phyloP scores from a whole-genome alignment of 2,797 vertebrate genomes.

The Erithacus rubecula region DNA sequence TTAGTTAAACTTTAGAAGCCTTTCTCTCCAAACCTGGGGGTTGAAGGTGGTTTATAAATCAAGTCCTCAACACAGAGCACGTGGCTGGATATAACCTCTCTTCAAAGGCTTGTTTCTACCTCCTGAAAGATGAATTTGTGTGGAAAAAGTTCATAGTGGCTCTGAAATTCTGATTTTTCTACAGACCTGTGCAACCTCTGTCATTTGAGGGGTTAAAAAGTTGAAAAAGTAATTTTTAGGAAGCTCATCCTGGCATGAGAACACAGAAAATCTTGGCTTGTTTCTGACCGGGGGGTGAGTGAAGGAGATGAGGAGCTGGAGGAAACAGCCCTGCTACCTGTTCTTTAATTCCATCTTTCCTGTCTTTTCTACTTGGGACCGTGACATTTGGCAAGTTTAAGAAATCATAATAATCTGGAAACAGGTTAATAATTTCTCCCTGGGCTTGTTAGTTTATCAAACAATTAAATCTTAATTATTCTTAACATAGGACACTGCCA shows the following conservation, averaged over 20 bases:
- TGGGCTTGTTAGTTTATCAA: not conserved
- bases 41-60: not conserved
- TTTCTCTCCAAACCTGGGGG: not conserved
- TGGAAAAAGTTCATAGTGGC: fast-evolving
- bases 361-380: not conserved
- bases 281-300: fast-evolving
- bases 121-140: not conserved
- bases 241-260: not conserved
- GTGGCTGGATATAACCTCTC: not conserved
- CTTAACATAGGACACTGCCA: not conserved
- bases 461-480: not conserved
- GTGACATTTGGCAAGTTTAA: not conserved
- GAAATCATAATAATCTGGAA: not conserved
- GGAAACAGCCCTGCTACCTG: fast-evolving
- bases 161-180: not conserved
- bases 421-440: not conserved
- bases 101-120: not conserved
- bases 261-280: not conserved
- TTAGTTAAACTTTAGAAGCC: not conserved
- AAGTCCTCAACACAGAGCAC: fast-evolving
- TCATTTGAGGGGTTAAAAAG: not conserved
- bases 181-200: not conserved
- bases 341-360: not conserved
- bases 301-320: not conserved
- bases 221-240: not conserved